Base-by-base conservation (phyloP, 1,140 invertebrate species). In the Heliothis virescens region DNA sequence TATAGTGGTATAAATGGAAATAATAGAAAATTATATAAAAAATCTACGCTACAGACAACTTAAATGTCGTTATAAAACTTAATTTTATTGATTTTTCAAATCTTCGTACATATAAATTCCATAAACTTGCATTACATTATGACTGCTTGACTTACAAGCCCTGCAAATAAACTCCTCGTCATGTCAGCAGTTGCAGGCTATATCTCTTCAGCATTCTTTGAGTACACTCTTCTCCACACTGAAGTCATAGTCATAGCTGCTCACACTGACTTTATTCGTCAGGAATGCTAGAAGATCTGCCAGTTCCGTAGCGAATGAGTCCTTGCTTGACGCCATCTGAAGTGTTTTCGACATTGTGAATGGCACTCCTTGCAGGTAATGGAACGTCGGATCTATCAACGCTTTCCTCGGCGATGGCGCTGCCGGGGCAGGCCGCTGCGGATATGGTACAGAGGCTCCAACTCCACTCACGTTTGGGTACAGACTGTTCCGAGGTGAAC, bases 311-410 rank as follows among this genome's bases (percentile, higher is more conserved):
- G 88, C 86, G 63, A 90, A 88, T 12, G 85, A 71, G 59, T 93
- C 89, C 81, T 93, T 93, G 67, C 91, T 92, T 15, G 84, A 83
- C 0, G 88, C 87, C 89, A 94, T 87, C 83, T 90, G 88, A 48
- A 94, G 77, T 71, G 93, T 90, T 50, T 86, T 86, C 1, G 88
- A 91, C 72, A 94, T 60, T 0, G 85, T 81, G 65, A 94, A 94
- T 0, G 93, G 93, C 11, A 94, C 93, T 50, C 93, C 93, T 85
- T 94, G 91, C 7, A 94, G 82, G 62, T 94, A 94, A 82, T 94
- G 92, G 73, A 94, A 94, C 0, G 79, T 83, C 72, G 85, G 87
- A 41, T 93, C 91, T 10, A 78, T n/a, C 13, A 59, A 9, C 9
- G 71, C 63, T 52, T 78, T 73, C 81, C 85, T 82, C 18, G 72